phyloP scores from a whole-genome alignment of 2,113 vertebrate species.

The Hippocampus mohnikei region DNA sequence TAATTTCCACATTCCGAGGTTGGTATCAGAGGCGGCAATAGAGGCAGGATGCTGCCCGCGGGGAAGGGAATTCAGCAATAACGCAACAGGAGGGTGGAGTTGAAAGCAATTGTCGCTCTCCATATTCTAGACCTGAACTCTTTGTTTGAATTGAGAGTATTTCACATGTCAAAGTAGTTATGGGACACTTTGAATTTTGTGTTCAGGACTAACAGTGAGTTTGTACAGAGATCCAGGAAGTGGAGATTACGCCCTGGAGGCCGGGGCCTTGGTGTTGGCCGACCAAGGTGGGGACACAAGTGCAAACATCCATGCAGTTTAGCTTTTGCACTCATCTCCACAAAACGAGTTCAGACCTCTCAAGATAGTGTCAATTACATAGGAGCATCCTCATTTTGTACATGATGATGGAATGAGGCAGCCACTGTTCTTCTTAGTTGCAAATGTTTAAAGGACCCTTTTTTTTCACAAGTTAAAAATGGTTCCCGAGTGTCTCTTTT shows the following conservation, averaged over 20 bases:
- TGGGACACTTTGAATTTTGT: neutral
- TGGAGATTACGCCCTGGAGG: constrained; percentile 94
- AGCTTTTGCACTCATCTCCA: neutral
- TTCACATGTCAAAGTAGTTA: too few species aligned
- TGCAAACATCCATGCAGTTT: neutral
- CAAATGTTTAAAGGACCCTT: neutral
- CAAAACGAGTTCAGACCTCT: neutral
- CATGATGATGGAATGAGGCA: neutral
- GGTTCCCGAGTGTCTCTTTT: neutral
- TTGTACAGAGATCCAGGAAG: constrained; percentile 86
- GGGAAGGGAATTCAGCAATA: neutral
- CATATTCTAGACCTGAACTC: neutral
- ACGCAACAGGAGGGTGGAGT: neutral
- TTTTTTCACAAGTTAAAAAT: neutral
- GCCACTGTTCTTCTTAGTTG: neutral
- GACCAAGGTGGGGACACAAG: constrained; percentile 84
- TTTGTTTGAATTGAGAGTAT: too few species aligned
- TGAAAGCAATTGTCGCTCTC: neutral
- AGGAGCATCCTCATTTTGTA: too few species aligned
- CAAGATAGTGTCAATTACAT: too few species aligned
- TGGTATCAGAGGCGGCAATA: neutral
- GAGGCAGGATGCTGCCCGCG: neutral
- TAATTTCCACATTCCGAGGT: neutral
- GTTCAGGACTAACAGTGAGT: constrained; percentile 86
- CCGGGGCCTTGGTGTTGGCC: constrained; percentile 91